These are phyloP conservation scores for Rattus norvegicus DNA, from an alignment of 2,113 vertebrate species.

Conservation along the genomic window DNA sequence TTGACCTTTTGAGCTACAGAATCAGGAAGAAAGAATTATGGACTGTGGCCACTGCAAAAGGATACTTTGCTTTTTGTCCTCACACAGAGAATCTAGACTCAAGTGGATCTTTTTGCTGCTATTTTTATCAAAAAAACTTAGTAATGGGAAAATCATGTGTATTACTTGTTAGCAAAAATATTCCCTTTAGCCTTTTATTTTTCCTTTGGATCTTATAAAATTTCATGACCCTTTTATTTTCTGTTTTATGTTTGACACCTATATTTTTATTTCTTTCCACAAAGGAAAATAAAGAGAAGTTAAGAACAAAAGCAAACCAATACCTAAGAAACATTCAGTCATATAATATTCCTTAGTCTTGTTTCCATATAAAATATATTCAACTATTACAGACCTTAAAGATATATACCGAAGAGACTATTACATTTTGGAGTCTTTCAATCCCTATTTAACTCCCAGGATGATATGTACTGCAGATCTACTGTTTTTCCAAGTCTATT, in stretches of 20 bases:
- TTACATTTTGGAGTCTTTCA: background rate
- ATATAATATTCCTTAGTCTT: background rate
- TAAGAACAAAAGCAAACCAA: background rate
- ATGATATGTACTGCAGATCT: background rate
- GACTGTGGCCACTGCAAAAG: background rate
- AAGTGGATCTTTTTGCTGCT: background rate
- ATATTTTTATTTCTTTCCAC: background rate
- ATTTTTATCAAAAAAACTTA: slow-evolving; percentile 6
- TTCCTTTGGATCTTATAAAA: background rate
- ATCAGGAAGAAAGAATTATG: background rate
- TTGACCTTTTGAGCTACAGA: background rate
- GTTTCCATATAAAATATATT: background rate
- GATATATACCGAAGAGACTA: background rate
- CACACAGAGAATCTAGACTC: background rate
- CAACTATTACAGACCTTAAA: background rate
- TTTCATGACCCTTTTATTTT: background rate
- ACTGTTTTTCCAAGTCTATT: slow-evolving; percentile 15
- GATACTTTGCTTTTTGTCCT: background rate
- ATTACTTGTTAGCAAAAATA: background rate
- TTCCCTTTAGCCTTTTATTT: background rate
- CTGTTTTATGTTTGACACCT: background rate
- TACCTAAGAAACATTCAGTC: background rate
- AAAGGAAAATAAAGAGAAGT: background rate
- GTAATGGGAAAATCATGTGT: background rate
- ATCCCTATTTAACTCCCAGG: background rate